Evolutionary conservation across 2,888 invertebrate species (phyloP).

Genomic region (Myopa testacea): DNA sequence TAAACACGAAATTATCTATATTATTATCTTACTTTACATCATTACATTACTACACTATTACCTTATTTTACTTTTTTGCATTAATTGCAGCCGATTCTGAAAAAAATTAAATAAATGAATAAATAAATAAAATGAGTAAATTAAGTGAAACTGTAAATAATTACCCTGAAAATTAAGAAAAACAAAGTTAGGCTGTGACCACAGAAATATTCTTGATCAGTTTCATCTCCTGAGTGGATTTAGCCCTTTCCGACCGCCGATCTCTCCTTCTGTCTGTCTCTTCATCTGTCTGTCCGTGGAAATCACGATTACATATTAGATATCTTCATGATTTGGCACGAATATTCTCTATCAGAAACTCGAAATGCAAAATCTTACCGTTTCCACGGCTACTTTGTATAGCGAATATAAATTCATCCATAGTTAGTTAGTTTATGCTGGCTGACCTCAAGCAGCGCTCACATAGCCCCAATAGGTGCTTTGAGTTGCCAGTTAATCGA

Average conservation of each 20-base stretch:
- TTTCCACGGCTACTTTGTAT: background rate
- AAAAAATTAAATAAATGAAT: too few species aligned
- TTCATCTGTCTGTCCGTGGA: conserved; percentile 16
- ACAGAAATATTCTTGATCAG: conserved; percentile 16
- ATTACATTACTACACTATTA: too few species aligned
- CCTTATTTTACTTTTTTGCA: too few species aligned
- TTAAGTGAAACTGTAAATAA: too few species aligned
- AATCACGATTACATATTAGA: conserved; percentile 23
- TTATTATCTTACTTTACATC: too few species aligned
- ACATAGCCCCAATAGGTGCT: too few species aligned
- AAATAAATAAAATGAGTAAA: too few species aligned
- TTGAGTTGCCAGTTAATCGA: too few species aligned
- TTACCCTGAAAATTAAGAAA: too few species aligned
- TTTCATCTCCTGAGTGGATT: conserved; percentile 5
- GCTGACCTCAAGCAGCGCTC: too few species aligned
- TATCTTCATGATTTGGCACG: conserved; percentile 24
- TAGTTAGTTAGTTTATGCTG: background rate
- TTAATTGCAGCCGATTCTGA: background rate
- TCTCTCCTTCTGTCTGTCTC: background rate
- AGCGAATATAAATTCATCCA: background rate
- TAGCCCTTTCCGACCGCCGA: background rate
- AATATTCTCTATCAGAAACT: background rate
- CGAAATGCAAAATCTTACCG: background rate
- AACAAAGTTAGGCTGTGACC: background rate
- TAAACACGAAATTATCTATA: too few species aligned